Evolutionary conservation across 2,888 invertebrate genomes (phyloP).

Genomic region (Eretmocerus hayati): DNA sequence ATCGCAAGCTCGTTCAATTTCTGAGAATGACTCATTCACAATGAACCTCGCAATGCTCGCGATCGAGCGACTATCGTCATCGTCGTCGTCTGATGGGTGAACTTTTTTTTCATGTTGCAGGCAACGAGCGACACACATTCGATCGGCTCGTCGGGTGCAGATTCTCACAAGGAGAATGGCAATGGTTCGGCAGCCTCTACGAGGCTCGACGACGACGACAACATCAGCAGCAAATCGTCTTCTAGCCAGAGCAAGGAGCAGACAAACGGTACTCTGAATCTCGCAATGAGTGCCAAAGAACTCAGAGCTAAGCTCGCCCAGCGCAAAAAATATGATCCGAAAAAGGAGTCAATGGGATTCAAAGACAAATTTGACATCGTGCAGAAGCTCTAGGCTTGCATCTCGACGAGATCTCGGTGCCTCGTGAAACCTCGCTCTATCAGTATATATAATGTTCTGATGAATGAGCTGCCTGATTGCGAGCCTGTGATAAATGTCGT

Average conservation of each 20-base stretch:
- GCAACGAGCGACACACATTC: conserved; percentile 15
- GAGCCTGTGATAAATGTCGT: too few relatives aligned
- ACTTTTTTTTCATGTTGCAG: conserved; percentile 14
- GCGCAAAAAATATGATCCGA: conserved; percentile 84
- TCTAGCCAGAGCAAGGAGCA: conserved; percentile 3
- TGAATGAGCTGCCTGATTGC: too few relatives aligned
- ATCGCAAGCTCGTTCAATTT: too few relatives aligned
- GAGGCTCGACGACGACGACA: conserved; percentile 11
- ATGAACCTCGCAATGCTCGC: too few relatives aligned
- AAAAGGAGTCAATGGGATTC: conserved; percentile 82
- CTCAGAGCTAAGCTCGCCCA: conserved; percentile 78
- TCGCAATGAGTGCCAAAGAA: conserved; percentile 89
- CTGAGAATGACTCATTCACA: too few relatives aligned
- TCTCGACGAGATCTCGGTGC: too few relatives aligned
- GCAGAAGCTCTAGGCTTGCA: conserved; percentile 81
- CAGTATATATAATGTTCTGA: too few relatives aligned
- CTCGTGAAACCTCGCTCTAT: too few relatives aligned
- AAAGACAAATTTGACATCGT: conserved; percentile 91
- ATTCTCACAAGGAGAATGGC: conserved; percentile 14
- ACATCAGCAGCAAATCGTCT: conserved; percentile 11
- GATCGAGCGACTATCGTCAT: too few relatives aligned
- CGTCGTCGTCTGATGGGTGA: too few relatives aligned
- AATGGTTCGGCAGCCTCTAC: conserved; percentile 3
- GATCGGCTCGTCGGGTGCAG: conserved; percentile 16
- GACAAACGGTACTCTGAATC: conserved; percentile 54